Base-by-base conservation (phyloP, 2,888 invertebrate species). In the Tenthredo amoena region DNA sequence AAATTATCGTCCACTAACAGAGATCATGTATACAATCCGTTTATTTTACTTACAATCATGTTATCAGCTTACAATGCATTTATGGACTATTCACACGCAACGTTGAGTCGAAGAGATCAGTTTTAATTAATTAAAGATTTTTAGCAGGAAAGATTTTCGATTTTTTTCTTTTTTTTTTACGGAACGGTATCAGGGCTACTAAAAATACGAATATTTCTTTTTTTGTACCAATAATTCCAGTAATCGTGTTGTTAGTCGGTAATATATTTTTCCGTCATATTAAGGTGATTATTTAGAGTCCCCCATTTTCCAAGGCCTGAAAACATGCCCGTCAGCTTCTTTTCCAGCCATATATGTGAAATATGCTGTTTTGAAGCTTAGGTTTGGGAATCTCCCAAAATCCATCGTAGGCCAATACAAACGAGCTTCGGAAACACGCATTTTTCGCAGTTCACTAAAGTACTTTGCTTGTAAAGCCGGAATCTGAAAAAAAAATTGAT, bases 271-370 rank as follows among this genome's bases (percentile, higher is more conserved):
- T 26, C 21, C 26, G 12, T 12, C 1, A 34, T 7, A 15, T 21
- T 72, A n/a, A 43, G 0, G 21, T 37, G 6, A 74, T 34, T 40
- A 21, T 81, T 81, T 40, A 40, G 21, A 58, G 2, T 81, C 81
- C 15, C 6, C 37, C 3, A 81, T 34, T 83, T 83, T 40, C 89
- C 89, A 91, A 0, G 91, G 91, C 85, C 87, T 90, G 43, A 90
- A 89, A 50, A 91, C 88, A n/a, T 89, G 88, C 47, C 91, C 90
- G 85, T 92, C 90, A 5, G 88, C 87, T 86, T 92, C 92, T 86
- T 90, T 91, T 31, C 87, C 85, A 1, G 92, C 87, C 86, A 91
- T 87, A 82, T 93, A 93, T 0, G 91, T 89, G 76, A 93, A 93
- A 87, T 89, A 93, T 10, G 91, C 89, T 86, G 87, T 85, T 77